phyloP scores from a whole-genome alignment of 2,888 invertebrate species.

The Polydrusus cervinus region DNA sequence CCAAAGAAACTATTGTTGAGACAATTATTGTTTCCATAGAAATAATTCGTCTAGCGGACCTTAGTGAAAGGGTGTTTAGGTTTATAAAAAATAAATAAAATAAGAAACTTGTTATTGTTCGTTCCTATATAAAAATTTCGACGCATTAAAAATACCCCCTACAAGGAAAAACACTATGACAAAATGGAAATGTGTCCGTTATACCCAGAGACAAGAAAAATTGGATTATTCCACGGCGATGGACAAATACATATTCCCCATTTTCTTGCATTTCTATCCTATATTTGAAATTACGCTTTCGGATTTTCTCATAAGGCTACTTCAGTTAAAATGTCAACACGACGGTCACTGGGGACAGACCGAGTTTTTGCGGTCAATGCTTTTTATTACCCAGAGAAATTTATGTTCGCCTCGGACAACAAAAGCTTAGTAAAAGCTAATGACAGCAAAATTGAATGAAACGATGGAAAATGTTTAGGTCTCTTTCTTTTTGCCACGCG shows the following conservation, averaged over 20 bases:
- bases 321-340: conserved; percentile 57
- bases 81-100: no score
- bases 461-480: conserved; percentile 45
- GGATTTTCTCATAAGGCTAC: conserved; percentile 56
- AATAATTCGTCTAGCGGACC: no score
- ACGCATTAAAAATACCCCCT: neutral
- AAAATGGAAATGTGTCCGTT: conserved; percentile 56
- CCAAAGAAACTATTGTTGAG: no score
- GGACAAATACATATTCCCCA: conserved; percentile 56
- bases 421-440: conserved; percentile 50
- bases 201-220: conserved; percentile 57
- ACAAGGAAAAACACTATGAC: neutral
- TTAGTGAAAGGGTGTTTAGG: no score
- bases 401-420: conserved; percentile 50
- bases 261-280: conserved; percentile 56
- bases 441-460: conserved; percentile 52
- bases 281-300: conserved; percentile 58
- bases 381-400: conserved; percentile 54
- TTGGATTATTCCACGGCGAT: conserved; percentile 56
- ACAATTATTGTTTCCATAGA: no score
- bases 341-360: conserved; percentile 46
- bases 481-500: conserved; percentile 13
- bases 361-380: conserved; percentile 53
- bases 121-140: no score
- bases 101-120: no score